A percentile compares a stretch with the other conserved stretches of the same genome.
phyloP scores from a whole-genome alignment of 2,888 invertebrate genomes.

The Apamea epomidion region DNA sequence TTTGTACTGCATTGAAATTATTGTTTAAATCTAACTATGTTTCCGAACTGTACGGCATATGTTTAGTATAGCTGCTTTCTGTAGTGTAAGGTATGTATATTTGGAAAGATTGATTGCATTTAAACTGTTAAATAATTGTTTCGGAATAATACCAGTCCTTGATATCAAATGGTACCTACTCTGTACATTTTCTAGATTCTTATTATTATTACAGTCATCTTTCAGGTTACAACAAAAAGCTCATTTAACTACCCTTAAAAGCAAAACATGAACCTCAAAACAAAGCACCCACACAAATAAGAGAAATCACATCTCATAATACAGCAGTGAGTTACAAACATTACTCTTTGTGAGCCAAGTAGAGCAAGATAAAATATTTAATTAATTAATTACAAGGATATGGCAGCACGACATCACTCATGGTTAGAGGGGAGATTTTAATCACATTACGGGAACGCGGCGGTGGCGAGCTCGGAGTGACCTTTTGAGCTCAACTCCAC shows the following conservation, averaged over 20 bases:
- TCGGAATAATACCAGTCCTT: neutral
- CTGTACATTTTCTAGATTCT: neutral
- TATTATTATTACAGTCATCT: neutral
- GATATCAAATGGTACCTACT: neutral
- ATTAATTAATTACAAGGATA: slow-evolving; percentile 67
- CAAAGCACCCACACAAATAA: slow-evolving; percentile 52
- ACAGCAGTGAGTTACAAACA: slow-evolving; percentile 50
- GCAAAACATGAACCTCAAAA: slow-evolving; percentile 22
- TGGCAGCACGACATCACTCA: slow-evolving; percentile 59
- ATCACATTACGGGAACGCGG: slow-evolving; percentile 72
- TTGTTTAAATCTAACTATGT: neutral
- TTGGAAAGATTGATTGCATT: neutral
- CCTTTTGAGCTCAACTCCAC: slow-evolving; percentile 59
- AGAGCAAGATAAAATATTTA: slow-evolving; percentile 68
- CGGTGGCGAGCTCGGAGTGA: slow-evolving; percentile 55
- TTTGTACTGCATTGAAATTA: neutral
- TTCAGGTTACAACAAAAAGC: slow-evolving; percentile 10
- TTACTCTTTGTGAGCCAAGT: slow-evolving; percentile 58
- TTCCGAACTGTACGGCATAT: neutral
- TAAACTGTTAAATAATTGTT: neutral
- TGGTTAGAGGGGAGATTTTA: slow-evolving; percentile 71
- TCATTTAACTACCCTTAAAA: slow-evolving; percentile 37
- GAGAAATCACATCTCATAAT: slow-evolving; percentile 58
- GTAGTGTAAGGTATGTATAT: neutral
- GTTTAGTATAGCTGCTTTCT: neutral